A percentile compares a stretch with the other conserved stretches of the same genome.
phyloP scores from a whole-genome alignment of 2,888 invertebrate genomes.

The Margaritifera margaritifera region DNA sequence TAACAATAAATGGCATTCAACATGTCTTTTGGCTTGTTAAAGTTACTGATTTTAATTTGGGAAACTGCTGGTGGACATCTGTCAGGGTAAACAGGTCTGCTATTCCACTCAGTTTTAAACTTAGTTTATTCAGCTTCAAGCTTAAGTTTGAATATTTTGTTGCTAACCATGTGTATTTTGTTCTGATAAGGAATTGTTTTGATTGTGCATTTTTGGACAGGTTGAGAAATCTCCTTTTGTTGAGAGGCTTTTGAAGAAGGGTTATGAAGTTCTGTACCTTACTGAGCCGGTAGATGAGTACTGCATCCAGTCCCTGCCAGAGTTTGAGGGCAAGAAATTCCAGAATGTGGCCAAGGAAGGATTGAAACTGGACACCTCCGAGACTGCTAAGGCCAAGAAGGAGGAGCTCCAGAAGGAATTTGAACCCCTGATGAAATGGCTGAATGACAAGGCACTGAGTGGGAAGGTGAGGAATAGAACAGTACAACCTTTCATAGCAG shows the following conservation, averaged over 20 bases:
- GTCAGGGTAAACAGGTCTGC: too few relatives aligned
- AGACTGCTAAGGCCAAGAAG: slow-evolving; percentile 79
- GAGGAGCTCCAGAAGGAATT: slow-evolving; percentile 85
- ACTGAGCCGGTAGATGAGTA: slow-evolving; percentile 99
- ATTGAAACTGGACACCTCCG: slow-evolving; percentile 85
- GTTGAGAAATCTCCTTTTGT: slow-evolving; percentile 93
- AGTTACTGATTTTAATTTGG: too few relatives aligned
- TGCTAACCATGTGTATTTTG: too few relatives aligned
- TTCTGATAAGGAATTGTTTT: neutral
- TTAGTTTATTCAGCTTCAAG: too few relatives aligned
- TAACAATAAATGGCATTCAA: too few relatives aligned
- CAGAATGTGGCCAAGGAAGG: slow-evolving; percentile 98
- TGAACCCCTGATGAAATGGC: slow-evolving; percentile 93
- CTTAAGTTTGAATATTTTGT: too few relatives aligned
- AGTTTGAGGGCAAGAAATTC: slow-evolving; percentile 99
- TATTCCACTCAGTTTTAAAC: too few relatives aligned
- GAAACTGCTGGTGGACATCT: too few relatives aligned
- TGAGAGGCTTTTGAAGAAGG: slow-evolving; percentile 91
- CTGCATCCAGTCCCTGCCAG: slow-evolving; percentile 94
- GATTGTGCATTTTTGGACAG: slow-evolving; percentile 50
- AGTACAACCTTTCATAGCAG: neutral
- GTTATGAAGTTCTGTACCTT: slow-evolving; percentile 95
- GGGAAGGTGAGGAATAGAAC: slow-evolving; percentile 77
- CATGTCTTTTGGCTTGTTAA: too few relatives aligned
- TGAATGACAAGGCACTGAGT: slow-evolving; percentile 85